Evolutionary conservation across 2,113 vertebrate genomes (phyloP).

Genomic region (Pseudorectes ferrugineus): DNA sequence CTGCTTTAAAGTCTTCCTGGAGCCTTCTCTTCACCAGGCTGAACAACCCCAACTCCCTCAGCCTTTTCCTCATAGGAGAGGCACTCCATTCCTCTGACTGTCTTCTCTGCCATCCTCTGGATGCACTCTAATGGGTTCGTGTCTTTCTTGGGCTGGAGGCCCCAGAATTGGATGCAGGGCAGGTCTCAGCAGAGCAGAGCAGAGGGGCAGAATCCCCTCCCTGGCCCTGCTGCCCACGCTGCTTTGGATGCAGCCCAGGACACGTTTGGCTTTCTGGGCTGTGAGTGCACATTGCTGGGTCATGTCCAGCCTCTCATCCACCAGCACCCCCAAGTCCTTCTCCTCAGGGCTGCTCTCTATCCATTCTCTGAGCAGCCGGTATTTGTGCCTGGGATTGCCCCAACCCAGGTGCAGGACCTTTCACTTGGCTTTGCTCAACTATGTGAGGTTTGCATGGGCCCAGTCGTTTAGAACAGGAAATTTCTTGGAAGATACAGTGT

Average conservation of each 20-base stretch:
- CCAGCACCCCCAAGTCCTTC: neutral
- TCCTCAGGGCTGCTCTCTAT: neutral
- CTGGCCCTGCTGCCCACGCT: accelerated
- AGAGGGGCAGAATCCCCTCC: neutral
- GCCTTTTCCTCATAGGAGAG: neutral
- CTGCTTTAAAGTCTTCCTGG: neutral
- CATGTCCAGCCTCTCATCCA: neutral
- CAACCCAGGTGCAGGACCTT: neutral
- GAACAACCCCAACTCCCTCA: neutral
- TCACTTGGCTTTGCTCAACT: neutral
- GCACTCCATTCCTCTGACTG: neutral
- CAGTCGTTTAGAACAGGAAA: neutral
- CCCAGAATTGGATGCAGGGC: neutral
- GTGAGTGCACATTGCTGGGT: neutral
- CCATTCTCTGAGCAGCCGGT: neutral
- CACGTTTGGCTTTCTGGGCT: accelerated
- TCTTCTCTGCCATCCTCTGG: neutral
- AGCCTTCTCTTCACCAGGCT: neutral
- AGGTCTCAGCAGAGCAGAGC: neutral
- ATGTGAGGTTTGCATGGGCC: neutral
- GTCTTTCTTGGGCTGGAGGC: too few species aligned
- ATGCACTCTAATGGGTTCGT: accelerated
- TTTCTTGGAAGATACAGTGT: neutral
- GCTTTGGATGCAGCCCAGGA: neutral
- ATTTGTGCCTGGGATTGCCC: neutral